Conservation (phyloP, 37 sponge, comb jelly and placozoan genomes). For the Theonella swinhoei region DNA sequence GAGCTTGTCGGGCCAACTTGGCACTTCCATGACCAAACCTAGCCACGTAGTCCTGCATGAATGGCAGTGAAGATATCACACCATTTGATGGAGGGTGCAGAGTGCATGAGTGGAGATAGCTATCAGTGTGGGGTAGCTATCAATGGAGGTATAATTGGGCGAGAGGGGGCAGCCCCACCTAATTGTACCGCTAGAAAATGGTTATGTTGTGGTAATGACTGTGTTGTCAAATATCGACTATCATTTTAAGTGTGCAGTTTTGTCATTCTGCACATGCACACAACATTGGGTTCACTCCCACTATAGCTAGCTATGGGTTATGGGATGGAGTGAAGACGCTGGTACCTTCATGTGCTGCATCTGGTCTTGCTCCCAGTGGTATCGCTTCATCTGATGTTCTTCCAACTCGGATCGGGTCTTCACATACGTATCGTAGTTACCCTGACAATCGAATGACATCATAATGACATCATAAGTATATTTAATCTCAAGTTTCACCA, state of each 20-base stretch:
- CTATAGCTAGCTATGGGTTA: background rate
- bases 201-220: background rate
- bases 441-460: conserved; percentile 33
- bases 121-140: too few species aligned
- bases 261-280: background rate
- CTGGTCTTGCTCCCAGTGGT: conserved; percentile 96
- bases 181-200: background rate
- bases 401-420: conserved; percentile 86
- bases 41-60: conserved; percentile 85
- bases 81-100: background rate
- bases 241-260: too few species aligned
- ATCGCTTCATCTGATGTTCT: conserved; percentile 96
- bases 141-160: background rate
- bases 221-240: too few species aligned
- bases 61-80: background rate
- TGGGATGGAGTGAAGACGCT: too few species aligned
- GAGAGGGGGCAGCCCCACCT: background rate
- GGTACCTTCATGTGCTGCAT: conserved; percentile 96
- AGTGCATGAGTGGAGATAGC: too few species aligned
- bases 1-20: conserved; percentile 93
- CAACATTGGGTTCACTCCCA: background rate
- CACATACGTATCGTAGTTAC: conserved; percentile 95
- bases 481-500: conserved; percentile 8
- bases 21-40: conserved; percentile 93
- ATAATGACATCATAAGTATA: background rate